phyloP scores from a whole-genome alignment of 2,797 vertebrate species.

The Luscinia luscinia region DNA sequence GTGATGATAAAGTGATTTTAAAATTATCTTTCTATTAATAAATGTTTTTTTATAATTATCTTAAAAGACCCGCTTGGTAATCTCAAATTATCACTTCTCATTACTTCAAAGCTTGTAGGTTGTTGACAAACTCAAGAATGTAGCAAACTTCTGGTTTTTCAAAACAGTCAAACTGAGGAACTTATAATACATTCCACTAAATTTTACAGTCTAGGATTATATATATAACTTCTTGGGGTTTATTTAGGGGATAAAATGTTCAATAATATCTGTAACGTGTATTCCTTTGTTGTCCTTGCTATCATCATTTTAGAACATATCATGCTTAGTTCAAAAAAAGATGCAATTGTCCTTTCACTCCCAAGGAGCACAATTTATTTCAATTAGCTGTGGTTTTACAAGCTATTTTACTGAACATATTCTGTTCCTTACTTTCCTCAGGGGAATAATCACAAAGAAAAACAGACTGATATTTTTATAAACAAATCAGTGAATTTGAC shows the following conservation, averaged over 20 bases:
- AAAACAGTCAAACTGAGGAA: not conserved
- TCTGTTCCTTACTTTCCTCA: not conserved
- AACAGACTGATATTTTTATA: not conserved
- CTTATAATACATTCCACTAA: not conserved
- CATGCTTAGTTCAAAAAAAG: not conserved
- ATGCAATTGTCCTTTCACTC: not conserved
- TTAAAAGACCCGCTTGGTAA: not conserved
- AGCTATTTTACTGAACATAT: not conserved
- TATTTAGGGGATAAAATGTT: not conserved
- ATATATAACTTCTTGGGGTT: not conserved
- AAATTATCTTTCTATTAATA: not conserved
- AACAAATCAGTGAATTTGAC: not conserved
- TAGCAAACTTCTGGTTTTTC: not conserved
- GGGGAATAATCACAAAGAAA: constrained; percentile 2
- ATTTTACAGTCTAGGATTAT: not conserved
- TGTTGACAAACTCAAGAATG: not conserved
- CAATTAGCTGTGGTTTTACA: constrained; percentile 8
- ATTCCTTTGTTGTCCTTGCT: not conserved
- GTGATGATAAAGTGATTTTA: not conserved
- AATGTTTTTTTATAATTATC: not conserved
- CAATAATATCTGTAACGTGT: not conserved
- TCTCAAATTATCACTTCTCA: not conserved
- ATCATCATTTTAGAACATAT: not conserved
- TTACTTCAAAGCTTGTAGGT: not conserved
- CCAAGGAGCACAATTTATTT: not conserved